Conservation (phyloP, 2,888 invertebrate species). For the Himalopsyche tibetana region DNA sequence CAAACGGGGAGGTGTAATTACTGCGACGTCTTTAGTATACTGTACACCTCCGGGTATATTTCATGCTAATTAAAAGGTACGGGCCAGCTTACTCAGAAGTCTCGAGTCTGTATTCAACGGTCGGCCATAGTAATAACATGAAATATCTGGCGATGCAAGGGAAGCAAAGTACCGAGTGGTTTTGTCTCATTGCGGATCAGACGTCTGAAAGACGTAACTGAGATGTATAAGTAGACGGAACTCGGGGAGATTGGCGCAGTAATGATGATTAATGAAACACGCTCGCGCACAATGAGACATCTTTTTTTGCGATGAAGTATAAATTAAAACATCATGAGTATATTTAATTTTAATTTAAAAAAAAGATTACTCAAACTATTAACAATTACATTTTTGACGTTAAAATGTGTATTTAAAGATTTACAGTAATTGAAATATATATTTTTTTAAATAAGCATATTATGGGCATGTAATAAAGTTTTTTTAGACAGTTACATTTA, state of each 20-base stretch:
- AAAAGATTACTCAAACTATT: too few relatives aligned
- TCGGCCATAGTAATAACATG: slow-evolving; percentile 52
- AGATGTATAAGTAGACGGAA: not conserved
- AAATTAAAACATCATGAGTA: too few relatives aligned
- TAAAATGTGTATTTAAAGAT: too few relatives aligned
- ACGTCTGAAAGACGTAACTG: not conserved
- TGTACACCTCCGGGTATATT: slow-evolving; percentile 58
- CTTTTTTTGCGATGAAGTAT: too few relatives aligned
- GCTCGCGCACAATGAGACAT: too few relatives aligned
- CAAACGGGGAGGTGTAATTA: slow-evolving; percentile 52
- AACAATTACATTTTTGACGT: too few relatives aligned
- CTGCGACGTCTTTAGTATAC: slow-evolving; percentile 48
- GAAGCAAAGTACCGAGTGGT: slow-evolving; percentile 5
- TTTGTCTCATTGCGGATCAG: slow-evolving; percentile 30
- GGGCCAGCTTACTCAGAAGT: slow-evolving; percentile 43
- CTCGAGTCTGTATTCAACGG: slow-evolving; percentile 31
- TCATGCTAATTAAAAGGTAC: slow-evolving; percentile 64
- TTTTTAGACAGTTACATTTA: too few relatives aligned
- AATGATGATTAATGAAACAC: slow-evolving; percentile 19
- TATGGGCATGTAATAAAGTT: too few relatives aligned
- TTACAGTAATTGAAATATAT: too few relatives aligned
- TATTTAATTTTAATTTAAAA: too few relatives aligned
- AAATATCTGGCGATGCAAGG: slow-evolving; percentile 41
- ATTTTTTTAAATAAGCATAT: too few relatives aligned
- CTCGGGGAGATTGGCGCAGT: not conserved